These are phyloP conservation scores for Sebastes variabilis DNA, from an alignment of 2,797 vertebrate genomes.

Conservation along the genomic window DNA sequence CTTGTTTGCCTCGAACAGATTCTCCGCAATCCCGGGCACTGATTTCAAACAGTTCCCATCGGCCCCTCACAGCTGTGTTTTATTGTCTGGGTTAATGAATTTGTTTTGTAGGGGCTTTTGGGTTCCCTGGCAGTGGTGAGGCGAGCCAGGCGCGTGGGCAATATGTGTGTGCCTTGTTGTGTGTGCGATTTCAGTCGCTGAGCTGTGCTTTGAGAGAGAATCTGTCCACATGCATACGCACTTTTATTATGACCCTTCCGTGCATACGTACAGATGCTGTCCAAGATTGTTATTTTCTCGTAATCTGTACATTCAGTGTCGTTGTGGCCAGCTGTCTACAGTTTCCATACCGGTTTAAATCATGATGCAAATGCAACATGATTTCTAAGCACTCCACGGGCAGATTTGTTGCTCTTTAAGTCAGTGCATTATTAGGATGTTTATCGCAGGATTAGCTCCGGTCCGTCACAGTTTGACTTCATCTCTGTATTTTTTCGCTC, in stretches of 20 bases:
- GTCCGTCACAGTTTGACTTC: slow-evolving; percentile 52
- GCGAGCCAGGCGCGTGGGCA: slow-evolving; percentile 69
- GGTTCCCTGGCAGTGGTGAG: slow-evolving; percentile 75
- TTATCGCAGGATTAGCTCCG: slow-evolving; percentile 51
- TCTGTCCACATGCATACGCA: slow-evolving; percentile 6
- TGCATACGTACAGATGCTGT: slow-evolving; percentile 9
- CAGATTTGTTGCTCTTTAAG: slow-evolving; percentile 51
- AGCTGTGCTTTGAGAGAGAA: slow-evolving; percentile 26
- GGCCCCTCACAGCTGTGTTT: slow-evolving; percentile 77
- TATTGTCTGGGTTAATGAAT: slow-evolving; percentile 81
- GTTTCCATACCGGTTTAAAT: slow-evolving; percentile 5
- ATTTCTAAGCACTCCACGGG: slow-evolving; percentile 7
- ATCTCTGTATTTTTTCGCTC: slow-evolving; percentile 37
- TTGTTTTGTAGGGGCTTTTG: slow-evolving; percentile 80
- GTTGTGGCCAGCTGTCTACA: slow-evolving; percentile 6
- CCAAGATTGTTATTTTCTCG: slow-evolving; percentile 9
- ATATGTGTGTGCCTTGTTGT: slow-evolving; percentile 39
- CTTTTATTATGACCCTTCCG: neutral
- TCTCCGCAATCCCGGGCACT: slow-evolving; percentile 60
- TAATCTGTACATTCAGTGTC: slow-evolving; percentile 13
- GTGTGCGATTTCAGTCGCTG: slow-evolving; percentile 48
- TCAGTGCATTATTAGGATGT: slow-evolving; percentile 55
- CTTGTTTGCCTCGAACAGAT: slow-evolving; percentile 62
- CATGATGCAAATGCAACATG: slow-evolving; percentile 17
- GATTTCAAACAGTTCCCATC: slow-evolving; percentile 74